Evolutionary conservation across 2,113 vertebrate genomes (phyloP).

Genomic region (Dipodomys spectabilis): DNA sequence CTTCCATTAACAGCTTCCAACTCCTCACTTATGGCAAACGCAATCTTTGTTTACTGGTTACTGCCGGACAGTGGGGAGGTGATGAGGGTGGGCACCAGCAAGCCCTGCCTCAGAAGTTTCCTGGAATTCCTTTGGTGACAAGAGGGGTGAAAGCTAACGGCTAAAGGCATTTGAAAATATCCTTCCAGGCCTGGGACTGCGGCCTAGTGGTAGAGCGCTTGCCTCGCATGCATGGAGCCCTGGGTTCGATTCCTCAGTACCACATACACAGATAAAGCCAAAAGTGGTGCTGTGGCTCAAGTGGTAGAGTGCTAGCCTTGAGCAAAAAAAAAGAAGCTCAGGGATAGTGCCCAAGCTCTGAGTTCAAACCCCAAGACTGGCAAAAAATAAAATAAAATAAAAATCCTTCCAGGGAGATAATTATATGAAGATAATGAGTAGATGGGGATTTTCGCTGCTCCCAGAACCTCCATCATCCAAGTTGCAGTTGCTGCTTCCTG

Average conservation of each 20-base stretch:
- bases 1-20: background rate
- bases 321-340: too few relatives aligned
- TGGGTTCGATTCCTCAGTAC: too few relatives aligned
- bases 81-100: rapidly evolving
- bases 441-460: background rate
- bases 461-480: background rate
- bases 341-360: too few relatives aligned
- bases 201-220: too few relatives aligned
- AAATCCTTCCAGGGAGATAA: background rate
- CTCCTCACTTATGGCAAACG: background rate
- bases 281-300: too few relatives aligned
- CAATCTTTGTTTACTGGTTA: background rate
- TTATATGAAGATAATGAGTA: conserved; percentile 34
- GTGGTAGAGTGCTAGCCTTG: too few relatives aligned
- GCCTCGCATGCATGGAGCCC: too few relatives aligned
- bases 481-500: background rate
- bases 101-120: background rate
- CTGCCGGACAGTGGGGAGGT: too few relatives aligned
- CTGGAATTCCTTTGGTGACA: background rate
- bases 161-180: background rate
- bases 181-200: background rate
- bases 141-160: background rate
- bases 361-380: too few relatives aligned
- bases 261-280: too few relatives aligned
- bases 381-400: background rate